Conservation (phyloP, 2,797 vertebrate genomes). For the Ambastaia sidthimunki region DNA sequence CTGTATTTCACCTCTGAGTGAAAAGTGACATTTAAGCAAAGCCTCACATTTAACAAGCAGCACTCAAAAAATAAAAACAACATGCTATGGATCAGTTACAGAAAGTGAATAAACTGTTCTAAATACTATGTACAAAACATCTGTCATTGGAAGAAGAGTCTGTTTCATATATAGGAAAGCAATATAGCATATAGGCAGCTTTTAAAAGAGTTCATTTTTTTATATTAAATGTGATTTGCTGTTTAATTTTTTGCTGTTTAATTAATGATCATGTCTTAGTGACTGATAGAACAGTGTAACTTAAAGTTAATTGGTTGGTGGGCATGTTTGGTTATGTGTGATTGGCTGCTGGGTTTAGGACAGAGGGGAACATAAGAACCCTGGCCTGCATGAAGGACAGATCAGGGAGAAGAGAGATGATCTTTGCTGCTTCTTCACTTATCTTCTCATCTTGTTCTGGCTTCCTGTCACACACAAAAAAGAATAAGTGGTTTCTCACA, state of each 20-base stretch:
- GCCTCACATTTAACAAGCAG: slow-evolving; percentile 17
- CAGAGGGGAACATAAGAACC: slow-evolving; percentile 91
- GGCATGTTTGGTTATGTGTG: slow-evolving; percentile 28
- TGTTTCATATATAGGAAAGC: background rate
- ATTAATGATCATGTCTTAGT: background rate
- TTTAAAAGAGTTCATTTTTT: background rate
- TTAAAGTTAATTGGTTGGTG: background rate
- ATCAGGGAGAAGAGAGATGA: slow-evolving; percentile 85
- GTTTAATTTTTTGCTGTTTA: too few relatives aligned
- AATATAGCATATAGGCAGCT: background rate
- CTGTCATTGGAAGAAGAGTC: background rate
- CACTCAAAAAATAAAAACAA: slow-evolving; percentile 18
- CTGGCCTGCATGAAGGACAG: slow-evolving; percentile 91
- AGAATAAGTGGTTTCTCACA: background rate
- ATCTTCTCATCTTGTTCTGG: slow-evolving; percentile 82
- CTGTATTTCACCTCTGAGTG: slow-evolving; percentile 5
- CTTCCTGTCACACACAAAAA: slow-evolving; percentile 73
- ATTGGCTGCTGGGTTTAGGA: slow-evolving; percentile 70
- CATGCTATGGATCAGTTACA: background rate
- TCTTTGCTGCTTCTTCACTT: slow-evolving; percentile 82
- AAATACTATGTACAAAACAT: slow-evolving; percentile 14
- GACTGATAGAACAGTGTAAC: background rate
- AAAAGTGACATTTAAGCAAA: slow-evolving; percentile 12
- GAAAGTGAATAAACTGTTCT: background rate
- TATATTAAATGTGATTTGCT: slow-evolving; percentile 12